Evolutionary conservation across 2,797 vertebrate genomes (phyloP).

Genomic region (Poeciliopsis paucimaculata): DNA sequence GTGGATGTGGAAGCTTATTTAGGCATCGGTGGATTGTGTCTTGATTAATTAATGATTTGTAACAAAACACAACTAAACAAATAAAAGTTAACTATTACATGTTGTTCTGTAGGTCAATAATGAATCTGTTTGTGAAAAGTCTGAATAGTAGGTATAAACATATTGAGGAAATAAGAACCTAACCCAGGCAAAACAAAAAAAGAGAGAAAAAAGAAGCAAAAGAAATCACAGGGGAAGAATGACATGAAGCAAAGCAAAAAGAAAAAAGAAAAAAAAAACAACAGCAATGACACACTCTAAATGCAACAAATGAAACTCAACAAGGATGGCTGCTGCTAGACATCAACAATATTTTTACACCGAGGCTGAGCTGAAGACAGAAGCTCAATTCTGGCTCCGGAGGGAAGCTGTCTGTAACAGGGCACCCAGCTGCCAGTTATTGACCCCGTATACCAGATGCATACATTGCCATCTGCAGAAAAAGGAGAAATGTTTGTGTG

Average conservation of each 20-base stretch:
- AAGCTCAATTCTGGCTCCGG: constrained; percentile 53
- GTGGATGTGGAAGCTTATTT: background rate
- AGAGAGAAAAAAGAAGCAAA: background rate
- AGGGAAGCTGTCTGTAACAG: constrained; percentile 60
- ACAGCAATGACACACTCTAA: constrained; percentile 5
- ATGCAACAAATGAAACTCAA: constrained; percentile 35
- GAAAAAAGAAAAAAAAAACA: background rate
- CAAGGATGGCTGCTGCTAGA: constrained; percentile 34
- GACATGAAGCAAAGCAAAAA: background rate
- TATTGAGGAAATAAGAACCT: background rate
- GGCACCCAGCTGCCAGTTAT: constrained; percentile 69
- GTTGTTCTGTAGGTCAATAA: background rate
- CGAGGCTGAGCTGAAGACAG: constrained; percentile 46
- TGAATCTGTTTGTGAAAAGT: background rate
- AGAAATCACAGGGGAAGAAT: background rate
- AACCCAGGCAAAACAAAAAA: background rate
- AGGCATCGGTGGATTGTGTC: background rate
- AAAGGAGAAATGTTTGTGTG: constrained; percentile 21
- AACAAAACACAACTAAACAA: background rate
- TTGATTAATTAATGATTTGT: background rate
- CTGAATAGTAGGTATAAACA: background rate
- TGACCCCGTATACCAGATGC: constrained; percentile 64
- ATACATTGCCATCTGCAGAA: constrained; percentile 53
- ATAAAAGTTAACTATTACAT: background rate
- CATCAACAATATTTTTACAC: constrained; percentile 64